Evolutionary conservation across 2,888 invertebrate genomes (phyloP), one percentile per base, ranked within the genome.

Genomic region (Lasius fuliginosus): DNA sequence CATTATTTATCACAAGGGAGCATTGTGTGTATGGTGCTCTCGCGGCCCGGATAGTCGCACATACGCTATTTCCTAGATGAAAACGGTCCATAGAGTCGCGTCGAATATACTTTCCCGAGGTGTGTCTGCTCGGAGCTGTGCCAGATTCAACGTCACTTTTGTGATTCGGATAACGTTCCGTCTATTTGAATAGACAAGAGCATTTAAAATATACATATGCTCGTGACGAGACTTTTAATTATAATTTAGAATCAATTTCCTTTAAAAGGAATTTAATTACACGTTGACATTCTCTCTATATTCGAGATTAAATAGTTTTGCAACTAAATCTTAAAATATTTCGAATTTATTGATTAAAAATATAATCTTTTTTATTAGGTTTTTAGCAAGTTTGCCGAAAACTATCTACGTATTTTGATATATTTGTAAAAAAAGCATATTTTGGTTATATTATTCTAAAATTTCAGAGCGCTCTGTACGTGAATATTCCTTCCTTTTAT

Each of bases 1-100:
- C 79, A 81, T 81, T 81, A 81, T 81, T 81, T 71, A 81, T 81
- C 73, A 62, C 73, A 62, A 73, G 73, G 23, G 15, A 49, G 71
- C 12, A 62, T 71, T 81, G 79, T 81, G 79, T 81, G 71, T 33
- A 27, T 40, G 12, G 67, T 49, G 46, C 46, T 53, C 46, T 27
- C 46, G 46, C 71, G 30, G 18, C 33, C 15, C 12, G 46, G 15
- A 69, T 60, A 40, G 79, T 69, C 79, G 60, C 71, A 18, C 42
- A 60, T 60, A 8, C 30, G 60, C 30, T 33, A 15, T 23, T 40
- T 27, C n/a, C 42, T 30, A 42, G 67, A 58, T 68, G 33, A 58
- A n/a, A 81, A 62, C 23, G 36, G n/a, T 2, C 33, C 12, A 36
- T n/a, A 36, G 36, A 36, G 36, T 65, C 23, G 49, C 6, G n/a